Conservation (phyloP, 2,797 vertebrate species). For the Moxostoma hubbsi region DNA sequence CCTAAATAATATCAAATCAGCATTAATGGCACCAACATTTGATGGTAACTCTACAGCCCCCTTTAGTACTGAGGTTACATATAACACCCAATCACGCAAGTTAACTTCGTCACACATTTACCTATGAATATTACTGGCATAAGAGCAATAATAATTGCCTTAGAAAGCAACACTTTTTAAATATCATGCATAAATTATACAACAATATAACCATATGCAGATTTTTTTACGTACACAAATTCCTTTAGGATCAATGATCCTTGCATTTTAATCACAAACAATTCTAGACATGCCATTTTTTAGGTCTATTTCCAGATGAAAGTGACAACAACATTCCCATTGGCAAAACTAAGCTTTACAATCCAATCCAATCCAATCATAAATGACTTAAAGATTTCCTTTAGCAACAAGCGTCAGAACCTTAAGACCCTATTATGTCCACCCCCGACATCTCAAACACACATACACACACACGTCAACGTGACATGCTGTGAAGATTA, state of each 20-base stretch:
- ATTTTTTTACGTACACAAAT: background rate
- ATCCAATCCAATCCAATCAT: background rate
- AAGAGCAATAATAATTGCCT: too few species aligned
- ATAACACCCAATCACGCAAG: too few species aligned
- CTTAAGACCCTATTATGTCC: constrained; percentile 10
- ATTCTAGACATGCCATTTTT: constrained; percentile 4
- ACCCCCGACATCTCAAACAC: background rate
- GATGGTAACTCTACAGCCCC: too few species aligned
- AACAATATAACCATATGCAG: background rate
- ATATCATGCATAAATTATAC: background rate
- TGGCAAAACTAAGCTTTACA: background rate
- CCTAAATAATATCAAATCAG: too few species aligned
- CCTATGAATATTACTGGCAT: too few species aligned
- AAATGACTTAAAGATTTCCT: constrained; percentile 30
- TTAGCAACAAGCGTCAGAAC: constrained; percentile 27
- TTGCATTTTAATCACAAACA: background rate
- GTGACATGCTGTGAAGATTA: background rate
- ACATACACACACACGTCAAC: constrained; percentile 10
- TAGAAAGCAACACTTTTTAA: too few species aligned
- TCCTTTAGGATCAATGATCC: background rate
- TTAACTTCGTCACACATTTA: too few species aligned
- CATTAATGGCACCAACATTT: too few species aligned
- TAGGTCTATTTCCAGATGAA: background rate
- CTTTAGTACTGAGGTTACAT: too few species aligned
- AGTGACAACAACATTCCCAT: constrained; percentile 24